These are phyloP conservation scores for Centropyge bicolor DNA, from an alignment of 2,797 vertebrate species.

Conservation along the genomic window DNA sequence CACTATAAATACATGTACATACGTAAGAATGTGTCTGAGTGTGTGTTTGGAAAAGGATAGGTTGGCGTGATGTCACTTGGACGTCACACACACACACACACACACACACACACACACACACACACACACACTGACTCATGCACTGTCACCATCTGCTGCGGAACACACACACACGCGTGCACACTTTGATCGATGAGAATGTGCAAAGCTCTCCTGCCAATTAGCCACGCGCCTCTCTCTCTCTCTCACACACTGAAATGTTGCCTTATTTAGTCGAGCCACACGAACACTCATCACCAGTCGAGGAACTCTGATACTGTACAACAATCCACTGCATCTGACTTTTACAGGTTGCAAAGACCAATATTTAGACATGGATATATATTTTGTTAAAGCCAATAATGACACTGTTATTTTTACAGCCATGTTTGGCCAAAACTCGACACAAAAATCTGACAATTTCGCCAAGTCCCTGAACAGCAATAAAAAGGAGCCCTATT, in stretches of 20 bases:
- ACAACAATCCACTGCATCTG: not conserved
- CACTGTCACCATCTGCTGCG: conserved; percentile 81
- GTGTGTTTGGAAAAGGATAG: conserved; percentile 60
- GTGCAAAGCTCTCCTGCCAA: conserved; percentile 54
- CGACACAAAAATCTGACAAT: not conserved
- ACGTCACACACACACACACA: conserved; percentile 64
- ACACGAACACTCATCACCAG: not conserved
- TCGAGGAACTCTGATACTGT: conserved; percentile 7
- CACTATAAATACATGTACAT: conserved; percentile 29
- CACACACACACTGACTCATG: conserved; percentile 70
- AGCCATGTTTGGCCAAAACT: not conserved
- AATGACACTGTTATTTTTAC: not conserved
- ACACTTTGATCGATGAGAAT: conserved; percentile 46
- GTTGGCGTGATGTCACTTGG: conserved; percentile 72
- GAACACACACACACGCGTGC: conserved; percentile 39
- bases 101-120: conserved; percentile 50
- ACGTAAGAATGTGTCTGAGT: conserved; percentile 5
- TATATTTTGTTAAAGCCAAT: not conserved
- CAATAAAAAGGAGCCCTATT: not conserved
- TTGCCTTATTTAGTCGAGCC: conserved; percentile 47
- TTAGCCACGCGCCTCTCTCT: conserved; percentile 41
- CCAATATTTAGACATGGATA: not conserved
- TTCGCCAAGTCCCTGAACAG: not conserved
- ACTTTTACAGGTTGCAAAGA: not conserved
- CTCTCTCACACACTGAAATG: not conserved